phyloP scores from a whole-genome alignment of 2,888 invertebrate genomes.

The Rotaria macrura region DNA sequence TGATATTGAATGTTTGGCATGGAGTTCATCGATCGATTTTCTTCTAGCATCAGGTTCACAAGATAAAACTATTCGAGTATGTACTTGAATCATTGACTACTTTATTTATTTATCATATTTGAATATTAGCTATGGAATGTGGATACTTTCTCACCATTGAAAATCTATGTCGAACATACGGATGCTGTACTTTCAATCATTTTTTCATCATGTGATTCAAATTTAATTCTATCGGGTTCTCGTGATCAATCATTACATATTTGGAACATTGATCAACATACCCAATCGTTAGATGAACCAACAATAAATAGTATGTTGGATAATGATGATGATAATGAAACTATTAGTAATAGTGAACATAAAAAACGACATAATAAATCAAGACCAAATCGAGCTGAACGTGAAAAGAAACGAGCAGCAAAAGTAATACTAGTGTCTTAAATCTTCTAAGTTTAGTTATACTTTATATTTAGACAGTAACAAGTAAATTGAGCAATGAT shows the following conservation, averaged over 20 bases:
- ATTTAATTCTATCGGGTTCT: neutral
- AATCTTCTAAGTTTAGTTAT: neutral
- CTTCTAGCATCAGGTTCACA: neutral
- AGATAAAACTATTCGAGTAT: slow-evolving; percentile 6
- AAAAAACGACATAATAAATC: neutral
- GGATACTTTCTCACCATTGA: neutral
- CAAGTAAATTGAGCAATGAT: neutral
- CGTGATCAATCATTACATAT: slow-evolving; percentile 11
- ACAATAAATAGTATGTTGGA: neutral
- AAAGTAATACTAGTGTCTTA: neutral
- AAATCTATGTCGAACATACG: neutral
- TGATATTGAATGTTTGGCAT: neutral
- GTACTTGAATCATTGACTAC: neutral
- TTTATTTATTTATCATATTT: neutral
- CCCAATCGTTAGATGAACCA: neutral
- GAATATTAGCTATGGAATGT: neutral
- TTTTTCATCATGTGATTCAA: neutral
- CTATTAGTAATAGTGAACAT: neutral
- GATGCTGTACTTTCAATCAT: neutral
- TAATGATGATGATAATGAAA: neutral
- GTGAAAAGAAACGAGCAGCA: neutral
- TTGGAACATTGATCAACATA: neutral
- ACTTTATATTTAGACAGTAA: neutral
- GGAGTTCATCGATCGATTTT: neutral
- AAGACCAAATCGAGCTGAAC: neutral